Base-by-base conservation (phyloP, 53 echinoderm and acorn worm genomes). In the Mesocentrotus franciscanus region DNA sequence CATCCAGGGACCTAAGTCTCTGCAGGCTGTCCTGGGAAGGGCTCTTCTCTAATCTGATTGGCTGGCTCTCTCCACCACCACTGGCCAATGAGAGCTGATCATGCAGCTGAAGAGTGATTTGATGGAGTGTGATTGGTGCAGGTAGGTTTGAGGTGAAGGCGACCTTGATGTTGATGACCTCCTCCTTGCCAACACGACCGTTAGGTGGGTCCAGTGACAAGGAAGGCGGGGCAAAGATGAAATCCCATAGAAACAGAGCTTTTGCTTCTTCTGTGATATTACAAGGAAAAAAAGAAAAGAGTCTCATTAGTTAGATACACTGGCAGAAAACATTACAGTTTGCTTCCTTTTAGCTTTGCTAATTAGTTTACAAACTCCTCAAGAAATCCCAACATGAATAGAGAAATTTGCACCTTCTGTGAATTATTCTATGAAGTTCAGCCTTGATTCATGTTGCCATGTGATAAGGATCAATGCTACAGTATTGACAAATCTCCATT, bases 1-100 rank as follows among this genome's bases (percentile, higher is more conserved):
- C 85, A 36, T 84, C 94, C 49, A 94, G 94, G 94, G 60, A 18
- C 95, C 87, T 94, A 16, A 90, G 95, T 56, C 96, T 96, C 78
- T 95, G 94, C 83, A 96, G 92, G 96, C 97, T 96, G 95, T 95
- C 95, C 95, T 96, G 97, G 60, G 97, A 96, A 92, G 94, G 97
- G 96, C 97, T 96, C 95, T 96, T 96, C 96, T 93, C 92, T 32
- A 84, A 20, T 72, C 96, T 75, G 75, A 89, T 90, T 66, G 61
- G 93, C 60, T 81, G 79, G 85, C 72, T 66, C 26, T 55, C 87
- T 55, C 85, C 95, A 70, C 71, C 71, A 26, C 94, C 94, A 66
- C 27, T 55, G 36, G 95, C 95, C 95, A 87, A 66, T 94, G 60
- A 61, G 56, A 32, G 35, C 92, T 96, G 95, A 58, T 95, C 95